A percentile compares a stretch with the other conserved stretches of the same genome.
Conservation (phyloP, 2,888 invertebrate genomes). For the Cosmia pyralina region DNA sequence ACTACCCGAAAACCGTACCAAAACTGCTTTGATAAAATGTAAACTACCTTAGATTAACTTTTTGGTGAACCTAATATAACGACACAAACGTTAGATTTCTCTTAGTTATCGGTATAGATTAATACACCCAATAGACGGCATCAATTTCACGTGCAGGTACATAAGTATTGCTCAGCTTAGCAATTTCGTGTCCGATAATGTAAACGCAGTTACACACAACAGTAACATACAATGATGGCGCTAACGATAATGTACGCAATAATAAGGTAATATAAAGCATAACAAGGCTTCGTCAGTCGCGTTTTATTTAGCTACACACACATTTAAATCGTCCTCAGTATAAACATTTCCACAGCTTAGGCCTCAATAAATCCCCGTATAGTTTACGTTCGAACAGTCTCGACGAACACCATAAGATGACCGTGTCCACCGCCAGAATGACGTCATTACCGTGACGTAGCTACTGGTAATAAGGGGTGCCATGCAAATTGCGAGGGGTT, state of each 20-base stretch:
- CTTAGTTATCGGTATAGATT: not conserved
- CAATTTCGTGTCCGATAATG: not conserved
- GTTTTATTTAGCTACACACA: not conserved
- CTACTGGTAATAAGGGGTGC: constrained; percentile 60
- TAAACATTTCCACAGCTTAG: not conserved
- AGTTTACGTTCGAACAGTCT: not conserved
- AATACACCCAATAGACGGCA: not conserved
- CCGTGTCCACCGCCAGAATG: constrained; percentile 37
- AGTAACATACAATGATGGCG: not conserved
- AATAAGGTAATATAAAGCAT: not conserved
- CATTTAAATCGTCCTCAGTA: not conserved
- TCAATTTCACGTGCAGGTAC: not conserved
- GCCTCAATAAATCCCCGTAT: not conserved
- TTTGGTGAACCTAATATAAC: not conserved
- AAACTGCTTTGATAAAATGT: not conserved
- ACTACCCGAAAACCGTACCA: not conserved
- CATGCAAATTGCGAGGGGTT: constrained; percentile 62
- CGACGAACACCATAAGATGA: constrained; percentile 29
- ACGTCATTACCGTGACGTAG: constrained; percentile 54
- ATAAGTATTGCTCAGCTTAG: not conserved
- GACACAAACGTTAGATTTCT: not conserved
- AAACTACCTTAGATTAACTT: not conserved
- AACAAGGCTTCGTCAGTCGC: too few species aligned
- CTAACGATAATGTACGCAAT: not conserved
- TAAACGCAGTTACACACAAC: too few species aligned